Evolutionary conservation across 2,797 vertebrate species (phyloP), one percentile per base, ranked within the genome.

Genomic region (Natrix natrix): DNA sequence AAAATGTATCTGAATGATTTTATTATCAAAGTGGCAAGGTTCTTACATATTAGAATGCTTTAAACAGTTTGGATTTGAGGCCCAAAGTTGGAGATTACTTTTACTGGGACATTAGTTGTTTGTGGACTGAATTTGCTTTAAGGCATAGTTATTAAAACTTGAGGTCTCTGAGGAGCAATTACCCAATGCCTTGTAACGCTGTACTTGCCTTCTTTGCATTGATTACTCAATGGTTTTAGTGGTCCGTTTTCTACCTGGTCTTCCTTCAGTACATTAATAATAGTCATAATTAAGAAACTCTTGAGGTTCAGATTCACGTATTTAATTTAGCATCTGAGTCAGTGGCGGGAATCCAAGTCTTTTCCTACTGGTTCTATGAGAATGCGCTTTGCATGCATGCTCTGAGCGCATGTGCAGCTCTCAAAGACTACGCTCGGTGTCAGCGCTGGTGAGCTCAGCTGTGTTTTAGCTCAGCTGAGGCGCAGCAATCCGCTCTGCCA

Each of bases 81-180:
- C 93, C 10, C 59, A 88, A 92, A 92, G 63, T 91, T 86, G 48
- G 26, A 28, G 20, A 37, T n/a, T 55, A 83, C 43, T 90, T 90
- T 91, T 92, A 91, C 16, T 11, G 2, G 91, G 54, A 37, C 56
- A 74, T 93, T 88, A 60, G 69, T 54, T 55, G 91, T 24, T 92
- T 92, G 20, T 66, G 87, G 54, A 66, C 63, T 87, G 24, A 55
- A 55, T 48, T n/a, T 86, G 52, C 55, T 32, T 87, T 61, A 92
- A 87, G 55, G 12, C 52, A 56, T 37, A 32, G 43, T 54, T 87
- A 87, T 92, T 92, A 92, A 87, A 92, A 32, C n/a, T 52, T 52
- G 52, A 52, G 37, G 7, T 87, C 86, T 87, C 86, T 69, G 61
- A 66, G 48, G 59, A 32, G 8, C 59, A 91, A 92, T 87, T 92